Percentiles rank a stretch among this genome's conserved stretches.
Evolutionary conservation across 2,113 vertebrate species (phyloP).

Genomic region (Mesocricetus auratus): DNA sequence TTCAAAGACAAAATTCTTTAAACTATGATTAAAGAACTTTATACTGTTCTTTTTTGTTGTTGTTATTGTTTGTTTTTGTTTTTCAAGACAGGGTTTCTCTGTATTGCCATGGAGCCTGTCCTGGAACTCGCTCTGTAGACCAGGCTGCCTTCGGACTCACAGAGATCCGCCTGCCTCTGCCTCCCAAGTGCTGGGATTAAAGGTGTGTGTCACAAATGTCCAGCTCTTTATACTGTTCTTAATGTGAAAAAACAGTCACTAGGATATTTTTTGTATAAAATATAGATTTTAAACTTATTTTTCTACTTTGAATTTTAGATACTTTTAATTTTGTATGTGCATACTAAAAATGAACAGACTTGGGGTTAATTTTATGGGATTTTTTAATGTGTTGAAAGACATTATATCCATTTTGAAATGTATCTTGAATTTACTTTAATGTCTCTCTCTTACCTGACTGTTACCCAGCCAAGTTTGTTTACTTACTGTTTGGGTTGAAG

Average conservation of each 20-base stretch:
- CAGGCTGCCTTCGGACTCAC: too few relatives aligned
- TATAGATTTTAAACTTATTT: background rate
- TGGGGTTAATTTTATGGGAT: background rate
- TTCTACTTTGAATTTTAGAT: background rate
- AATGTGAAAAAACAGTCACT: conserved; percentile 8
- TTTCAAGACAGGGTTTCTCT: too few relatives aligned
- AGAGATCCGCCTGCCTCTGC: too few relatives aligned
- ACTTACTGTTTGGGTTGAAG: background rate
- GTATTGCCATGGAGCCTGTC: too few relatives aligned
- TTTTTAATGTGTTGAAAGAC: background rate
- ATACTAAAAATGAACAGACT: background rate
- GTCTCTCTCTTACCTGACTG: background rate
- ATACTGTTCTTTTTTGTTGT: too few relatives aligned
- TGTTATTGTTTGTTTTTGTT: too few relatives aligned
- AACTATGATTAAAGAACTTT: conserved; percentile 48
- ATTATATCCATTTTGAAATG: background rate
- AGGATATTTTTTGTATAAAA: conserved; percentile 50
- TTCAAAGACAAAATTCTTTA: conserved; percentile 64
- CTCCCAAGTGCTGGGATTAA: too few relatives aligned
- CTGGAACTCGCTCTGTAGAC: too few relatives aligned
- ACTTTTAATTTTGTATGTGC: background rate
- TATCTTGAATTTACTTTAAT: background rate
- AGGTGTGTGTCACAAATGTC: too few relatives aligned
- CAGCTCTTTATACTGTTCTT: conserved; percentile 15
- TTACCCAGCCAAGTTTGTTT: background rate